Evolutionary conservation across 2,797 vertebrate species (phyloP).

Genomic region (Trachurus trachurus): DNA sequence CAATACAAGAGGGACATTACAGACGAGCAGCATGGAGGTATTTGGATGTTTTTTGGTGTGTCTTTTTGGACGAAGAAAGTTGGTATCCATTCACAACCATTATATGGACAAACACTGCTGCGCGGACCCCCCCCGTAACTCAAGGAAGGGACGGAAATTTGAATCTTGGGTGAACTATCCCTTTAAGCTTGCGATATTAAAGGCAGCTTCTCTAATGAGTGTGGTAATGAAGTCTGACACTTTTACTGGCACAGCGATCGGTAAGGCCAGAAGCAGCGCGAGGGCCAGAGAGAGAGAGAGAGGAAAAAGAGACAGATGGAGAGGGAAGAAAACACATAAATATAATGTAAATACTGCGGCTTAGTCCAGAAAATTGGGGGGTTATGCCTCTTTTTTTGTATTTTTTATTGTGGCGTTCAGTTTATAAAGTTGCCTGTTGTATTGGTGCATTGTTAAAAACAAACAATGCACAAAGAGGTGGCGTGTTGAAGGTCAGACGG

Average conservation of each 20-base stretch:
- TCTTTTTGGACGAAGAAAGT: too few relatives aligned
- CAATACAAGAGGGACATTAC: too few relatives aligned
- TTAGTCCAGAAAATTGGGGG: constrained; percentile 31
- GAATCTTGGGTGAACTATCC: too few relatives aligned
- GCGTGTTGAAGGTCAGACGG: constrained; percentile 52
- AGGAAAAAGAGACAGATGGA: constrained; percentile 26
- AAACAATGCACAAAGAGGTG: constrained; percentile 77
- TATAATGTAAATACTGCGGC: constrained; percentile 49
- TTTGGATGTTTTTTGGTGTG: too few relatives aligned
- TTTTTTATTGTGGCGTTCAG: constrained; percentile 40
- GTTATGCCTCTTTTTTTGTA: constrained; percentile 28
- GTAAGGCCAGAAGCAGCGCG: constrained; percentile 31
- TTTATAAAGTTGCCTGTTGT: constrained; percentile 61
- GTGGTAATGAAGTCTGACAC: constrained; percentile 81
- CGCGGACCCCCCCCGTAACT: too few relatives aligned
- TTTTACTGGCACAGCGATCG: constrained; percentile 78
- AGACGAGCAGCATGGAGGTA: too few relatives aligned
- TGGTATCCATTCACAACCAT: too few relatives aligned
- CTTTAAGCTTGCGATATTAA: constrained; percentile 67
- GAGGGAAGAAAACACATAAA: constrained; percentile 55
- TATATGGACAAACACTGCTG: too few relatives aligned
- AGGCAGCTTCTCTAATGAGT: constrained; percentile 79
- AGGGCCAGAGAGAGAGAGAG: constrained; percentile 10
- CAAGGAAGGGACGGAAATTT: too few relatives aligned
- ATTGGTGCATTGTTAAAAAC: constrained; percentile 60